Evolutionary conservation across 2,797 vertebrate genomes (phyloP).

Genomic region (Euthynnus affinis): DNA sequence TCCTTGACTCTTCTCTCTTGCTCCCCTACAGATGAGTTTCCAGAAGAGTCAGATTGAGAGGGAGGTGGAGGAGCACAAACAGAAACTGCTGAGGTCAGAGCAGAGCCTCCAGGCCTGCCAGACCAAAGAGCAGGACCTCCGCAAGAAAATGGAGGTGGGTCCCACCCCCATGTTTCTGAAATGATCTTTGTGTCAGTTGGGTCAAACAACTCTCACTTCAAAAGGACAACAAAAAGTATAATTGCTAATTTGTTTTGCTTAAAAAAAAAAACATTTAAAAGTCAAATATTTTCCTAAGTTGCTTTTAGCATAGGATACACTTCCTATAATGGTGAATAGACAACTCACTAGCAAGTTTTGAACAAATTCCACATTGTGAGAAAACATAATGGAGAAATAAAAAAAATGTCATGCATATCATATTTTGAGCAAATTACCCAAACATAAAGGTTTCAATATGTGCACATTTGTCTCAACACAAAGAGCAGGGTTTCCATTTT

Average conservation of each 20-base stretch:
- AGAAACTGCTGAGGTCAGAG: slow-evolving; percentile 86
- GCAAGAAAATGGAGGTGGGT: slow-evolving; percentile 88
- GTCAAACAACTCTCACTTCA: no score
- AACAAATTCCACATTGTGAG: no score
- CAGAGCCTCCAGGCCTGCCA: slow-evolving; percentile 84
- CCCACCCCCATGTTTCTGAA: not conserved
- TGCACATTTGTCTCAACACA: not conserved
- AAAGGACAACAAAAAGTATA: no score
- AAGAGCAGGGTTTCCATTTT: rapidly evolving
- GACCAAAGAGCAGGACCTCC: slow-evolving; percentile 86
- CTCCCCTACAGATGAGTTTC: slow-evolving; percentile 77
- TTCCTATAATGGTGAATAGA: not conserved
- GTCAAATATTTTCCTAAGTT: not conserved
- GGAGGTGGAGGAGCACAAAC: slow-evolving; percentile 85
- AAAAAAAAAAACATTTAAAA: no score
- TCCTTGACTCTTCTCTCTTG: not conserved
- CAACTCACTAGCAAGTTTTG: not conserved
- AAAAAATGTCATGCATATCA: not conserved
- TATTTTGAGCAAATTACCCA: not conserved
- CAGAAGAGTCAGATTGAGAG: slow-evolving; percentile 86
- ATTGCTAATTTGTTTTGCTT: no score
- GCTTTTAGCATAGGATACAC: not conserved
- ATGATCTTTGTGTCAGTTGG: no score
- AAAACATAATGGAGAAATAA: not conserved
- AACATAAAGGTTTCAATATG: not conserved